phyloP scores from a whole-genome alignment of 2,888 invertebrate species.

The Julus scandinavius region DNA sequence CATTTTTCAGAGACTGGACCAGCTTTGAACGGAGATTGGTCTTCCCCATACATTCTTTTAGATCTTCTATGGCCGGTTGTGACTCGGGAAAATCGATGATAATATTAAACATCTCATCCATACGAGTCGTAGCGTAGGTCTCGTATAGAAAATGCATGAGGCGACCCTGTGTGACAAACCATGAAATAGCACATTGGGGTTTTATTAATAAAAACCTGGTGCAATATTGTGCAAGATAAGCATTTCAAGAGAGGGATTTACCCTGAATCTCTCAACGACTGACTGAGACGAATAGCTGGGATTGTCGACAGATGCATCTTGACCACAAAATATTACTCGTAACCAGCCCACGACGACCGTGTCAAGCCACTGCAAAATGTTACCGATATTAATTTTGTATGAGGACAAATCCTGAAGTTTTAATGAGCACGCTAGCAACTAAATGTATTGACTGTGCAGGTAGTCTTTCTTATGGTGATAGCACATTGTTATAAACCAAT shows the following conservation, averaged over 20 bases:
- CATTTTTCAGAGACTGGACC: slow-evolving; percentile 81
- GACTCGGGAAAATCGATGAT: slow-evolving; percentile 98
- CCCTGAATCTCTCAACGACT: slow-evolving; percentile 37
- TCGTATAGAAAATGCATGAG: slow-evolving; percentile 85
- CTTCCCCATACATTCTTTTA: slow-evolving; percentile 84
- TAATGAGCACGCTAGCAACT: background rate
- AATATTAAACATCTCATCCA: slow-evolving; percentile 93
- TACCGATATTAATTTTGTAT: background rate
- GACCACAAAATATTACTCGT: slow-evolving; percentile 80
- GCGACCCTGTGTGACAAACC: slow-evolving; percentile 63
- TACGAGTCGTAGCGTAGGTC: slow-evolving; percentile 86
- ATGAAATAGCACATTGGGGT: background rate
- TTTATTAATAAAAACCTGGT: background rate
- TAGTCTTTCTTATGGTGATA: background rate
- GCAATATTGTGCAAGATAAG: background rate
- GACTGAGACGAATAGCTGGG: background rate
- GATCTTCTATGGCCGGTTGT: slow-evolving; percentile 89
- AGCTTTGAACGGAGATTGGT: slow-evolving; percentile 83
- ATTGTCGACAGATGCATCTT: slow-evolving; percentile 64
- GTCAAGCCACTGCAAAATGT: slow-evolving; percentile 79
- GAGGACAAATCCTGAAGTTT: background rate
- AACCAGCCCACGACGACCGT: slow-evolving; percentile 88
- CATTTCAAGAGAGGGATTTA: background rate
- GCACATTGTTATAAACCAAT: background rate
- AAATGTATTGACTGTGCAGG: background rate